These are phyloP conservation scores for Lucilia sericata DNA, from an alignment of 1,140 invertebrate genomes.

Conservation along the genomic window DNA sequence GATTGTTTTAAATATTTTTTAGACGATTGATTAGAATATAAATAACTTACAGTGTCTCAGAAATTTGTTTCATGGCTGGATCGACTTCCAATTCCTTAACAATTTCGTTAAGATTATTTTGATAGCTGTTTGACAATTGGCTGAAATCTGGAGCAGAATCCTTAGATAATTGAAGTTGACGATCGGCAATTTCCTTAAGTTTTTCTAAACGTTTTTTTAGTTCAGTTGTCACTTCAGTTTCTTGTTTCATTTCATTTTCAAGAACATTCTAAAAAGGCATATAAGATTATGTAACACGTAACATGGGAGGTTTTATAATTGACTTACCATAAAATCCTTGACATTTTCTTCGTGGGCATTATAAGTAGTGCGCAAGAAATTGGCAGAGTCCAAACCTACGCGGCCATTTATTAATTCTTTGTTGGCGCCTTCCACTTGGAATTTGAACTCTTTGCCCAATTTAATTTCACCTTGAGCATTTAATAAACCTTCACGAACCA, in stretches of 20 bases:
- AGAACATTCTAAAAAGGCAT: constrained; percentile 50
- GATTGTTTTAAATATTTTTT: no score
- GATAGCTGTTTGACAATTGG: constrained; percentile 72
- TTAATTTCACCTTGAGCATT: constrained; percentile 71
- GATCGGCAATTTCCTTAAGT: constrained; percentile 60
- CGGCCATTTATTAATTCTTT: constrained; percentile 73
- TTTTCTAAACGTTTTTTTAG: constrained; percentile 66
- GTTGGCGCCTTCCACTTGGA: constrained; percentile 70
- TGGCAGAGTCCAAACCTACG: constrained; percentile 74
- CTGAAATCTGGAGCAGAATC: constrained; percentile 74
- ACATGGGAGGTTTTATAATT: no score
- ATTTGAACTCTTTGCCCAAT: constrained; percentile 75
- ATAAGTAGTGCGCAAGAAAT: constrained; percentile 78
- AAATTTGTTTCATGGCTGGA: constrained; percentile 74
- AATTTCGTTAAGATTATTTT: constrained; percentile 73
- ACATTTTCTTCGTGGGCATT: constrained; percentile 75
- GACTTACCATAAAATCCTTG: constrained; percentile 71
- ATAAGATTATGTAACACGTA: no score
- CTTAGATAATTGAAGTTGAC: constrained; percentile 69
- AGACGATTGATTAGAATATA: background rate
- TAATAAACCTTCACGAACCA: constrained; percentile 71
- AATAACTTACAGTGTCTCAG: constrained; percentile 69
- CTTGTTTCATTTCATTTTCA: constrained; percentile 57
- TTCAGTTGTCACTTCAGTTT: constrained; percentile 66
- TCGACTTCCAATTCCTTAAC: constrained; percentile 76